phyloP scores from a whole-genome alignment of 1,140 invertebrate species.

The Caenorhabditis briggsae region DNA sequence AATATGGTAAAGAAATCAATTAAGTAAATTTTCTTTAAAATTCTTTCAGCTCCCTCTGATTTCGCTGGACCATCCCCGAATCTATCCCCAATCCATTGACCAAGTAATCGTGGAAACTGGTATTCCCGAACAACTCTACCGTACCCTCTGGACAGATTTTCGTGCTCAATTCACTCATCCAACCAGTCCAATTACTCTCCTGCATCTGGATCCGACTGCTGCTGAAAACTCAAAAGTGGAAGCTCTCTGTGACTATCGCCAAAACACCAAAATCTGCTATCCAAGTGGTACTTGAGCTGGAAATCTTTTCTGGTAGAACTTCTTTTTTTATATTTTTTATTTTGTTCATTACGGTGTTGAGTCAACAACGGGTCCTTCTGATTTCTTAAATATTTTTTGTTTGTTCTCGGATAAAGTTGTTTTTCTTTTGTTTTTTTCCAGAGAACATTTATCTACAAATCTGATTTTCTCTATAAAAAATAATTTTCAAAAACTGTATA shows the following conservation, averaged over 20 bases:
- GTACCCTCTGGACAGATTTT: slow-evolving; percentile 38
- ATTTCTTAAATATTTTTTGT: neutral
- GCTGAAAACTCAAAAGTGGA: neutral
- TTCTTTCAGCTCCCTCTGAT: neutral
- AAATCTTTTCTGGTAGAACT: neutral
- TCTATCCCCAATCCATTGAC: slow-evolving; percentile 21
- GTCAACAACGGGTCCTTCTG: neutral
- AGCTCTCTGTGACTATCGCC: slow-evolving; percentile 34
- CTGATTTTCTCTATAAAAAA: too few species aligned
- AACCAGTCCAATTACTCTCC: slow-evolving; percentile 28
- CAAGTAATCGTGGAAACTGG: slow-evolving; percentile 24
- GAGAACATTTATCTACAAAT: too few species aligned
- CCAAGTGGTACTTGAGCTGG: slow-evolving; percentile 16
- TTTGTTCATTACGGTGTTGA: neutral
- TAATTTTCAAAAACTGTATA: too few species aligned
- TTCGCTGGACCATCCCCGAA: slow-evolving; percentile 14
- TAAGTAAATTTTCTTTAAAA: too few species aligned
- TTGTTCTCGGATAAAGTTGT: neutral
- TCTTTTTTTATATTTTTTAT: neutral
- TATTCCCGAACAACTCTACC: slow-evolving; percentile 24
- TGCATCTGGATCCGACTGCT: neutral
- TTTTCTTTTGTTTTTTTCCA: neutral
- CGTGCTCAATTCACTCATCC: slow-evolving; percentile 37
- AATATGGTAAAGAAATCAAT: too few species aligned
- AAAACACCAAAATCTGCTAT: slow-evolving; percentile 18